A percentile compares a stretch with the other conserved stretches of the same genome.
Evolutionary conservation across 2,113 vertebrate species (phyloP).

Genomic region (Chionomys nivalis): DNA sequence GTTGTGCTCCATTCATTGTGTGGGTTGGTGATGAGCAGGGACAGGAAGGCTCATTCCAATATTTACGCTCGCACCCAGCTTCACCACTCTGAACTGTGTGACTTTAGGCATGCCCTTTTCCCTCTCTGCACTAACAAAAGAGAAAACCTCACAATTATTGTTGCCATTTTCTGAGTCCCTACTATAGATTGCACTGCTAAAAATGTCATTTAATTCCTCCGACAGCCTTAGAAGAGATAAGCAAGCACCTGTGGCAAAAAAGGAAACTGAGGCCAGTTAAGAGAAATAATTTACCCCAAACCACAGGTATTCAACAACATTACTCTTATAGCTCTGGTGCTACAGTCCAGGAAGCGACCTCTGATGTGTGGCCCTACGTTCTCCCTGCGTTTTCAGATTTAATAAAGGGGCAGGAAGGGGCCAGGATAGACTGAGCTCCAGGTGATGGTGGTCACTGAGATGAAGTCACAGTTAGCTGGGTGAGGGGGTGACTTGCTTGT

Average conservation of each 20-base stretch:
- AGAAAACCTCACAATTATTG: background rate
- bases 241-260: background rate
- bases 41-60: background rate
- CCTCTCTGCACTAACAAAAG: background rate
- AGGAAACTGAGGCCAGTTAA: background rate
- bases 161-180: background rate
- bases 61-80: background rate
- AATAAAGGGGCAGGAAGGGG: background rate
- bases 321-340: background rate
- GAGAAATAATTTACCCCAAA: background rate
- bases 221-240: background rate
- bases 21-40: background rate
- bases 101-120: background rate
- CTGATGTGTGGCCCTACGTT: background rate
- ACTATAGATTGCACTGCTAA: no score
- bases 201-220: background rate
- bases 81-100: background rate
- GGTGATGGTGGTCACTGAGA: background rate
- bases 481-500: background rate
- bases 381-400: background rate
- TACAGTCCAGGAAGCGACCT: background rate
- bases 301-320: background rate
- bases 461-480: background rate
- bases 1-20: background rate
- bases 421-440: background rate